phyloP scores from a whole-genome alignment of 2,888 invertebrate genomes.

The Drosophila multiciliata region DNA sequence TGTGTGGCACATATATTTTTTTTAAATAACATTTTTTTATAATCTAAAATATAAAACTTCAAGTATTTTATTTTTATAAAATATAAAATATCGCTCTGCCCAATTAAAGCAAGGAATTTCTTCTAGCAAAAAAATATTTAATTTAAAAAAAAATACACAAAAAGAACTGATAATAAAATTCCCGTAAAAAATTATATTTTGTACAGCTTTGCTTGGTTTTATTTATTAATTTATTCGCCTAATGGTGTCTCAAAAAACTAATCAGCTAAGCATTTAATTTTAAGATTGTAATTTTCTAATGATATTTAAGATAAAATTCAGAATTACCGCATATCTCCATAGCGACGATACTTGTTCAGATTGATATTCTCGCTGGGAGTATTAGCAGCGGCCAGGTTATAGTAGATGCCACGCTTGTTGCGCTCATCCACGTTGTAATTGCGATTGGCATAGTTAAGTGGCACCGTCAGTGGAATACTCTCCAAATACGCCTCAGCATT shows the following conservation, averaged over 20 bases:
- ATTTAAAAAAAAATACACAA: not conserved
- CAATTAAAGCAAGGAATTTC: not conserved
- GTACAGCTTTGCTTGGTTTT: not conserved
- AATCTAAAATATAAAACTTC: not conserved
- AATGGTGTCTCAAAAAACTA: not conserved
- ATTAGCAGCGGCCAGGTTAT: slow-evolving; percentile 54
- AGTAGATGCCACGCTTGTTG: slow-evolving; percentile 82
- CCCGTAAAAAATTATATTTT: not conserved
- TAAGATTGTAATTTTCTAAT: not conserved
- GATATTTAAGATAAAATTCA: not conserved
- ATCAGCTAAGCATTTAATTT: not conserved
- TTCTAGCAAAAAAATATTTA: not conserved
- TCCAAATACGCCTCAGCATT: slow-evolving; percentile 84
- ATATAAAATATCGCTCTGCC: too few relatives aligned
- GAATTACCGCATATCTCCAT: slow-evolving; percentile 82
- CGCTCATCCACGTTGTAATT: slow-evolving; percentile 82
- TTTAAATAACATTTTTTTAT: not conserved
- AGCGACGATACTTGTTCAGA: slow-evolving; percentile 78
- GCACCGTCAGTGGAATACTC: slow-evolving; percentile 82
- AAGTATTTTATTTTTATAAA: not conserved
- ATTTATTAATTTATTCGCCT: not conserved
- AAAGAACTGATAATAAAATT: not conserved
- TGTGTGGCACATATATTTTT: not conserved
- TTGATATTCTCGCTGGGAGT: slow-evolving; percentile 59
- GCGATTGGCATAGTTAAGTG: slow-evolving; percentile 81